phyloP scores from a whole-genome alignment of 1,140 invertebrate genomes.

The Cotesia typhae region DNA sequence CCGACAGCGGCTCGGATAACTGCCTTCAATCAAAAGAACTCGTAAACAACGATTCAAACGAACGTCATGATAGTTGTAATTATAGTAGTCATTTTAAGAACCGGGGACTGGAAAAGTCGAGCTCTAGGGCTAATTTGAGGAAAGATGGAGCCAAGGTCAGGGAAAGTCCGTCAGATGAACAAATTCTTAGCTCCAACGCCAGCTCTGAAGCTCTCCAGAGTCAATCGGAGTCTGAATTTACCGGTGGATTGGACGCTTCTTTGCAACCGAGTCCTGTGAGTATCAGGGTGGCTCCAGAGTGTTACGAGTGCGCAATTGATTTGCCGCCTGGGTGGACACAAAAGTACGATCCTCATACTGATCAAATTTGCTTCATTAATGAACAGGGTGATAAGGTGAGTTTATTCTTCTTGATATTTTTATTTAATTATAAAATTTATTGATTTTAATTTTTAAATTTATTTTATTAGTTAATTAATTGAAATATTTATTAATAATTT shows the following conservation, averaged over 20 bases:
- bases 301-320: conserved; percentile 48
- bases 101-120: conserved; percentile 27
- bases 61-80: background rate
- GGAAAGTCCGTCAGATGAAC: conserved; percentile 49
- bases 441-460: too few species aligned
- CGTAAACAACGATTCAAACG: conserved; percentile 12
- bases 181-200: conserved; percentile 48
- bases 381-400: conserved; percentile 52
- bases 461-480: too few species aligned
- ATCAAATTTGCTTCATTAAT: conserved; percentile 53
- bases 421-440: background rate
- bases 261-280: conserved; percentile 41
- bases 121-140: conserved; percentile 27
- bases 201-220: conserved; percentile 42
- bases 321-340: conserved; percentile 55
- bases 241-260: conserved; percentile 41
- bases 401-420: background rate
- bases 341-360: conserved; percentile 49
- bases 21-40: conserved; percentile 50
- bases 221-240: conserved; percentile 43
- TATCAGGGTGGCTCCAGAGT: conserved; percentile 33
- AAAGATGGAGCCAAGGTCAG: conserved; percentile 27
- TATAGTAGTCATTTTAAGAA: conserved; percentile 1
- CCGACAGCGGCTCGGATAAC: conserved; percentile 56
- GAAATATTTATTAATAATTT: too few species aligned